Evolutionary conservation across 2,888 invertebrate species (phyloP), one percentile per base, ranked within the genome.

Genomic region (Prenolepis imparis): DNA sequence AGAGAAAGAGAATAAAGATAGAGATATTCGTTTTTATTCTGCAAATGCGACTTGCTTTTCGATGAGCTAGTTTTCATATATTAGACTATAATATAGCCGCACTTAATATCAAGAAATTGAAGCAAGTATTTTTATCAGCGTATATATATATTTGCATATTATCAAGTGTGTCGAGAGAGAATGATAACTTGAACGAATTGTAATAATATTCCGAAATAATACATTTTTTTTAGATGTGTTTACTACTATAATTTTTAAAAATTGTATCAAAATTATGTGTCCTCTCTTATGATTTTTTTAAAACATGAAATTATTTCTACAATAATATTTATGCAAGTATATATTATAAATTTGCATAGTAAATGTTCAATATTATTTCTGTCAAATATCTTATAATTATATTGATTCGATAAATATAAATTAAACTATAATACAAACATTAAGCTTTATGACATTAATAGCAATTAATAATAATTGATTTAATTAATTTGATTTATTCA

Each of bases 261-360:
- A 11, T 11, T 41, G 0, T 11, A 41, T 41, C 12, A 12, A 41
- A 41, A 28, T 28, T 39, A 24, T 24, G 5, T 18, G 8, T 36
- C 36, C 4, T 21, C 57, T 72, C 41, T 72, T 39, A 72, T 39
- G 36, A 52, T 55, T 21, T 36, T 70, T 12, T 52, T 36, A 15
- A 15, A 32, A 32, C 0, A 55, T 21, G 36, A 9, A 15, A 36
- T 32, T 0, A 15, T 55, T 55, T 3, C 11, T 28, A 18, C 41
- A 39, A 41, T 15, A 28, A 32, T 68, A 52, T 4, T 52, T 32
- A 12, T 21, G 12, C 1, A 24, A 3, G 28, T 32, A 32, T 32
- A 32, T 72, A 4, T 21, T 21, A 24, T 24, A 39, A 70, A 55
- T 12, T 57, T 57, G n/a, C 36, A 36, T 15, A 48, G 12, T n/a